phyloP scores from a whole-genome alignment of 2,888 invertebrate species.

The Sturmia bella region DNA sequence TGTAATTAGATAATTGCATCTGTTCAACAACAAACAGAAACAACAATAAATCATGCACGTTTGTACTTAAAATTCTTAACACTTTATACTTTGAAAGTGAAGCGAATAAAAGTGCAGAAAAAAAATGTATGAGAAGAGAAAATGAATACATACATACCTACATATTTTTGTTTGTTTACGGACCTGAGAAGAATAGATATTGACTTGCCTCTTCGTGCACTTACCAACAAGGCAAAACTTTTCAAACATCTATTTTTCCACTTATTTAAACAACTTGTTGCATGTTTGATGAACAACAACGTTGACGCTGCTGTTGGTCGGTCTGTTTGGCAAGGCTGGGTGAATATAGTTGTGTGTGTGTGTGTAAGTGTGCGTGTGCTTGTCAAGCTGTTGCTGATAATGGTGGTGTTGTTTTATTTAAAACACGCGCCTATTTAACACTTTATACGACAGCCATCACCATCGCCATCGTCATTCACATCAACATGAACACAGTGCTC shows the following conservation, averaged over 20 bases:
- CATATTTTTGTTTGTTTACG: conserved; percentile 45
- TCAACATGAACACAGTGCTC: background rate
- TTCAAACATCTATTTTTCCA: conserved; percentile 63
- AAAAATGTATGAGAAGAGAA: background rate
- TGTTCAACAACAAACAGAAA: conserved; percentile 21
- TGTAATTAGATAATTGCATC: conserved; percentile 55
- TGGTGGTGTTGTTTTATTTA: conserved; percentile 61
- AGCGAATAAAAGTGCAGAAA: conserved; percentile 20
- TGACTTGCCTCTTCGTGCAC: conserved; percentile 16
- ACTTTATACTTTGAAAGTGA: conserved; percentile 49
- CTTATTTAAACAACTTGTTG: conserved; percentile 67
- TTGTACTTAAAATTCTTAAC: conserved; percentile 52
- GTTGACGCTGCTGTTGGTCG: conserved; percentile 52
- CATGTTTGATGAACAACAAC: conserved; percentile 56
- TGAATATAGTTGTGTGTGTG: background rate
- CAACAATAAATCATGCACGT: conserved; percentile 43
- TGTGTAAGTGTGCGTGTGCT: background rate
- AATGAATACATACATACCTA: no score
- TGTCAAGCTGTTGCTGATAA: conserved; percentile 18
- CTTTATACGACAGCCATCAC: conserved; percentile 63
- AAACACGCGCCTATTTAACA: conserved; percentile 70
- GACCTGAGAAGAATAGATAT: conserved; percentile 47
- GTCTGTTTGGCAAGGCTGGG: background rate
- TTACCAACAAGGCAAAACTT: conserved; percentile 49
- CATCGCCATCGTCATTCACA: conserved; percentile 12